phyloP scores from a whole-genome alignment of 1,140 invertebrate genomes.

The Lethocerus indicus region DNA sequence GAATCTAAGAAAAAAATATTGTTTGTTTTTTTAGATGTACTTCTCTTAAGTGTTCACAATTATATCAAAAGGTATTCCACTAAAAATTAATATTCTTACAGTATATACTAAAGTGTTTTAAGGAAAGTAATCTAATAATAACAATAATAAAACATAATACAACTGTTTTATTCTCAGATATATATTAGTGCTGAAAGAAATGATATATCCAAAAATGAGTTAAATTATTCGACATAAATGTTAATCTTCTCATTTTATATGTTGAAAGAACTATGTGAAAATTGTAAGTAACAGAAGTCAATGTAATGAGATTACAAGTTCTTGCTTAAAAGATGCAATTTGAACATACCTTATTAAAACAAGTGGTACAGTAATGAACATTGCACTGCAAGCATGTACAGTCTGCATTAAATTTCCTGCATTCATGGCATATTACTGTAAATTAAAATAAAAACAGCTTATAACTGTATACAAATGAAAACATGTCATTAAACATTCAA shows the following conservation, averaged over 20 bases:
- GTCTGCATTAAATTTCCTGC: slow-evolving; percentile 16
- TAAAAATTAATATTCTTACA: not conserved
- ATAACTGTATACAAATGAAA: too few relatives aligned
- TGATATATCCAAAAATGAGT: not conserved
- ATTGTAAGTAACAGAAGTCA: not conserved
- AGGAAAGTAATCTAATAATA: not conserved
- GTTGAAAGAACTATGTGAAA: too few relatives aligned
- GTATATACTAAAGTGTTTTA: not conserved
- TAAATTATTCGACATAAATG: not conserved
- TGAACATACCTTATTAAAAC: slow-evolving; percentile 22
- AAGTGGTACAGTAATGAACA: slow-evolving; percentile 20
- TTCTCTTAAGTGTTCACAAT: not conserved
- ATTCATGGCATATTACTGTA: slow-evolving; percentile 22
- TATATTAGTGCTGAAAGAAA: not conserved
- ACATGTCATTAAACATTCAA: too few relatives aligned
- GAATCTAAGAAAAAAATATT: slow-evolving; percentile 11
- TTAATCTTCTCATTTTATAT: not conserved
- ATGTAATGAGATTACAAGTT: not conserved
- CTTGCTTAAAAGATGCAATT: not conserved
- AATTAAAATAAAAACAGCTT: slow-evolving; percentile 13
- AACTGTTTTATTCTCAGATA: not conserved
- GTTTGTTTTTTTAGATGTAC: not conserved
- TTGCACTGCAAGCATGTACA: slow-evolving; percentile 20
- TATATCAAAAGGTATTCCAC: not conserved
- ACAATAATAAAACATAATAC: not conserved